Evolutionary conservation across 2,888 invertebrate genomes (phyloP).

Genomic region (Patella depressa): DNA sequence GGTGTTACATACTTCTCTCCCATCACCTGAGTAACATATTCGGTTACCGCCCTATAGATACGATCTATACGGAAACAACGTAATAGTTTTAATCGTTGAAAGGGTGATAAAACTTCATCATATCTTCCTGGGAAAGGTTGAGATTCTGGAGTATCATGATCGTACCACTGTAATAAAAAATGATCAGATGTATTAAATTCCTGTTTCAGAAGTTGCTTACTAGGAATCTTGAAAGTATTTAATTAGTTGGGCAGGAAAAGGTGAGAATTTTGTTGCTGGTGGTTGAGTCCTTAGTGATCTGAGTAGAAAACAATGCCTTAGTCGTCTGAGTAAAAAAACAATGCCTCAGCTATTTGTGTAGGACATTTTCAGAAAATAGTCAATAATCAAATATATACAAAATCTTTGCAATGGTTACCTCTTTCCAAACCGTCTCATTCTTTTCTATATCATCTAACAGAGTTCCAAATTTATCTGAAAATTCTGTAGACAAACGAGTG

Average conservation of each 20-base stretch:
- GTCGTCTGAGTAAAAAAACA: too few relatives aligned
- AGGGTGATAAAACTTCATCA: constrained; percentile 76
- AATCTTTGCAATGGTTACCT: constrained; percentile 72
- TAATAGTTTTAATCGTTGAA: constrained; percentile 84
- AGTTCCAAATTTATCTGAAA: constrained; percentile 78
- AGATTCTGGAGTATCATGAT: constrained; percentile 86
- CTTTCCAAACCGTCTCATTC: constrained; percentile 75
- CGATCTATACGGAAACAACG: constrained; percentile 92
- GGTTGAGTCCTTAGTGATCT: too few relatives aligned
- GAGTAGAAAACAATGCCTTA: too few relatives aligned
- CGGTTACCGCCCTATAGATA: constrained; percentile 86
- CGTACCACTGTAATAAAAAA: constrained; percentile 81
- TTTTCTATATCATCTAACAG: constrained; percentile 79
- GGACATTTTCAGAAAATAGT: background rate
- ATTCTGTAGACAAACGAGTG: constrained; percentile 80
- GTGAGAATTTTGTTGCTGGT: background rate
- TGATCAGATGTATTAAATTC: too few relatives aligned
- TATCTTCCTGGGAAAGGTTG: constrained; percentile 81
- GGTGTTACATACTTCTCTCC: constrained; percentile 91
- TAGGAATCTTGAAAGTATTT: background rate
- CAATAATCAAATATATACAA: background rate
- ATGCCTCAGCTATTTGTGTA: too few relatives aligned
- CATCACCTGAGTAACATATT: constrained; percentile 86
- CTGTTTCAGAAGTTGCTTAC: too few relatives aligned
- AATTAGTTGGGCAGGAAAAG: background rate